These are phyloP conservation scores for Diplodus sargus DNA, from an alignment of 2,797 vertebrate species.

Conservation along the genomic window DNA sequence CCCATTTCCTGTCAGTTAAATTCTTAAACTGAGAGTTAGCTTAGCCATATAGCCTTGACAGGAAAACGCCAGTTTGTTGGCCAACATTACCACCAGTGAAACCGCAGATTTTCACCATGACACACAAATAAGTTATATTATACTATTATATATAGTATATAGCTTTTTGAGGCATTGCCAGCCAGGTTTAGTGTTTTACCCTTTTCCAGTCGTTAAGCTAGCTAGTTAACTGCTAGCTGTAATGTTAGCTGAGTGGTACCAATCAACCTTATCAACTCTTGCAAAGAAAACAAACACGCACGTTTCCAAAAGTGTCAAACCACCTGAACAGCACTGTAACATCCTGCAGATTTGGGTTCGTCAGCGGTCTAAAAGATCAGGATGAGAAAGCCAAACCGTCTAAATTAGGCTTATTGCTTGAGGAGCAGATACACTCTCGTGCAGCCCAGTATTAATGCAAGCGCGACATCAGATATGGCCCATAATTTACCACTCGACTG, in stretches of 20 bases:
- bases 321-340: neutral
- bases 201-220: neutral
- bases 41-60: too few relatives aligned
- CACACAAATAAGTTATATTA: too few relatives aligned
- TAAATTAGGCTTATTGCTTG: constrained; percentile 84
- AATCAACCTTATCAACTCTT: neutral
- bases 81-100: too few relatives aligned
- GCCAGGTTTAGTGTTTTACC: neutral
- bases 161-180: too few relatives aligned
- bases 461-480: constrained; percentile 32
- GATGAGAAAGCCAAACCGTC: constrained; percentile 42
- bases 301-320: constrained; percentile 26
- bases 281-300: neutral
- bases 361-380: constrained; percentile 20
- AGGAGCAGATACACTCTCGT: constrained; percentile 65
- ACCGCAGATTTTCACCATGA: too few relatives aligned
- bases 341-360: constrained; percentile 21
- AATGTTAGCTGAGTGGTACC: neutral
- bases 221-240: neutral
- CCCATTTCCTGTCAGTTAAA: neutral
- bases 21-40: too few relatives aligned
- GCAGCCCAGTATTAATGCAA: constrained; percentile 37
- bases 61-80: too few relatives aligned
- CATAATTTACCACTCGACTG: constrained; percentile 9
- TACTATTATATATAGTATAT: too few relatives aligned